Base-by-base conservation (phyloP, 2,797 vertebrate genomes). In the Crocodylus rhombifer region DNA sequence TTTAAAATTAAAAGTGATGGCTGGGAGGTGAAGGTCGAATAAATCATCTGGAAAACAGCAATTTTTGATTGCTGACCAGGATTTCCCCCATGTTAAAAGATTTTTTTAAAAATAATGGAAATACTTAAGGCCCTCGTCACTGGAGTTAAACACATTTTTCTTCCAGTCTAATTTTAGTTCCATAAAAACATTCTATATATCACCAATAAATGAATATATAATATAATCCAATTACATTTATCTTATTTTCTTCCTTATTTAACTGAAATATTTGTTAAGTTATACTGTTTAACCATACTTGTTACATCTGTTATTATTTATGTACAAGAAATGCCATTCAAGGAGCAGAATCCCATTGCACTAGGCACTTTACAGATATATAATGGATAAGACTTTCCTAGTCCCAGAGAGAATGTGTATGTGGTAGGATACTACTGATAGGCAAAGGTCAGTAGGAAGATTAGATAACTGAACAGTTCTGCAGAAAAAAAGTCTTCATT, bases 31-130 rank as follows among this genome's bases (percentile, higher is more conserved):
- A 60, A 75, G 56, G 76, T 14, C 69, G 26, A 73, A 80, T 36
- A 90, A 95, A 86, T 88, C 61, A 56, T 57, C 21, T 77, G 55
- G 55, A 91, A 89, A 77, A 58, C 5, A 58, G 58, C 61, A 64
- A 5, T 84, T 78, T 92, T 60, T 25, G n/a, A 5, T 33, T 74
- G 21, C 3, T n/a, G 25, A 60, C 33, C 9, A 14, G 79, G 61
- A 93, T 92, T 93, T 85, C 74, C 26, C 77, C 63, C 2, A 51
- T 13, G 64, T 88, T 85, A 74, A 51, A 91, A 91, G 16, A 77
- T 14, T 73, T n/a, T 60, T 83, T 25, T 75, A 61, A 89, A 65
- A 94, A 96, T 51, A 95, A 21, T 36, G 61, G n/a, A 90, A 62
- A 76, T 80, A 14, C 13, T 51, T 11, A 92, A 91, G 75, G 57